Base-by-base conservation (phyloP, 2,113 vertebrate species). In the Polypterus senegalus region DNA sequence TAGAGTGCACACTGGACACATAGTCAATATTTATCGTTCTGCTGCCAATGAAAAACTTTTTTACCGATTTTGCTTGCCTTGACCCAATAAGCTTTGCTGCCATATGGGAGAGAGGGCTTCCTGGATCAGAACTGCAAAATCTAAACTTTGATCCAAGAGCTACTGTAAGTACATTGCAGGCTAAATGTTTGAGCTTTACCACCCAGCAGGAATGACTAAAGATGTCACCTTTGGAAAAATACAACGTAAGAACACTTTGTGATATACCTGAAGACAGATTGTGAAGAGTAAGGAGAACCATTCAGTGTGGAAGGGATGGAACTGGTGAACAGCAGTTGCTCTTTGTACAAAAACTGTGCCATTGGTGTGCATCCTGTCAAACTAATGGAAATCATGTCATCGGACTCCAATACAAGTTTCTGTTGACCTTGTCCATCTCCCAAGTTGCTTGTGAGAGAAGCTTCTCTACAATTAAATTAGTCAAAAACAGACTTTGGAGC, bases 11-110 rank as follows among this genome's bases (percentile, higher is more conserved):
- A 63, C 60, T 66, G 60, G 65, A 3, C 69, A 62, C 60, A 27
- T 69, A n/a, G 70, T 65, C 58, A 70, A 57, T 44, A 66, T 64
- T 48, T 56, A 47, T 43, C 59, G 68, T 46, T 67, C 63, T 71
- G 61, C 49, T 7, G 60, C 56, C 9, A 63, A 66, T 64, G 60
- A 59, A 61, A 67, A 58, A 54, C 46, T 65, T 55, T 55, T 46
- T 3, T 57, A 54, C 62, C 46, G 63, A 67, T 60, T 66, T 66
- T 52, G 58, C 59, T 61, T 67, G 44, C 59, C 58, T 69, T 11
- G 63, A 65, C 63, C 65, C 55, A 48, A 63, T 9, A 61, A 65
- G 57, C 4, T 61, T 71, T 52, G 2, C 59, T 49, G 3, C 62
- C 4, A 10, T 69, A 6, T 66, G n/a, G 53, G 46, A 7, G 63